Conservation (phyloP, 2,797 vertebrate genomes). For the Champsocephalus esox region DNA sequence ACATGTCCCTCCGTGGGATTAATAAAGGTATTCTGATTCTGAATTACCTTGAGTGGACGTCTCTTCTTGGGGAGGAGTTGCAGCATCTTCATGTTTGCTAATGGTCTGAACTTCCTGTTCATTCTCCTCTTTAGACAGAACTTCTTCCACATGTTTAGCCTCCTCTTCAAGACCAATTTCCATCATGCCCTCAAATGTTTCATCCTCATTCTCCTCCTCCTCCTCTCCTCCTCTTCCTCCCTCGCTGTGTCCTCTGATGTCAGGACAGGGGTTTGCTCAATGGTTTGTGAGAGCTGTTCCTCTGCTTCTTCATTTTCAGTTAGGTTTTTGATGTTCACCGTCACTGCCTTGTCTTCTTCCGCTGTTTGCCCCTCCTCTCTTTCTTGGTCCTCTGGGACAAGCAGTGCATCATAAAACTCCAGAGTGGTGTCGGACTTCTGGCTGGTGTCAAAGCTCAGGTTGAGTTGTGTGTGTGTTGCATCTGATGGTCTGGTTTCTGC, state of each 20-base stretch:
- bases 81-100: slow-evolving; percentile 31
- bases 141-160: slow-evolving; percentile 5
- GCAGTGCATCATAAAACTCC: slow-evolving; percentile 89
- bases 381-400: slow-evolving; percentile 76
- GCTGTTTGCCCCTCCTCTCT: slow-evolving; percentile 44
- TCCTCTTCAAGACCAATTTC: slow-evolving; percentile 32
- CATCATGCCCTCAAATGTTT: slow-evolving; percentile 30
- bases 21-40: no score
- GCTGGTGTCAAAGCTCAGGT: slow-evolving; percentile 83
- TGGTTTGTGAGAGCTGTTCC: slow-evolving; percentile 20
- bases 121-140: slow-evolving; percentile 22
- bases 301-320: slow-evolving; percentile 44
- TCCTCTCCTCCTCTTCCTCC: slow-evolving; percentile 28
- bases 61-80: slow-evolving; percentile 28
- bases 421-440: slow-evolving; percentile 85
- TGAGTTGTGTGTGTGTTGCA: slow-evolving; percentile 36
- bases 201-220: slow-evolving; percentile 10
- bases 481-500: slow-evolving; percentile 38
- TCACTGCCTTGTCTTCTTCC: slow-evolving; percentile 69
- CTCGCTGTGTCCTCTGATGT: slow-evolving; percentile 28
- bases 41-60: slow-evolving; percentile 45
- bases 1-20: no score
- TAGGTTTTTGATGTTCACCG: slow-evolving; percentile 64
- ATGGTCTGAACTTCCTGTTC: slow-evolving; percentile 24
- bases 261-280: slow-evolving; percentile 29